These are phyloP conservation scores for Calliopsis andreniformis DNA, from an alignment of 1,140 invertebrate species.

Conservation along the genomic window DNA sequence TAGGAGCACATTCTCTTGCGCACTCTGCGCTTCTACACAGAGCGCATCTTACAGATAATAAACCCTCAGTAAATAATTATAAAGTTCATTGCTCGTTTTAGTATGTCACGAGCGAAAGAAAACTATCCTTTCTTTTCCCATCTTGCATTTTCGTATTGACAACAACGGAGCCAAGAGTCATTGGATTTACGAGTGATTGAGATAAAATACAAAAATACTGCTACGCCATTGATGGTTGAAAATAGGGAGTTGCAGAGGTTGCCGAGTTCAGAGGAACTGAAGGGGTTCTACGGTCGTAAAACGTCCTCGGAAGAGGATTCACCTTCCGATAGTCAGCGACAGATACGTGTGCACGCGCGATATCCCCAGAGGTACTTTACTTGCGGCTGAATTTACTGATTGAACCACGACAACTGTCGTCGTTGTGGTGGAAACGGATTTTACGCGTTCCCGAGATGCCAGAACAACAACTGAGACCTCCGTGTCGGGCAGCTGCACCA, in stretches of 20 bases:
- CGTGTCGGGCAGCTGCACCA: background rate
- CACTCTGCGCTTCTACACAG: no score
- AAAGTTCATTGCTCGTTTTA: no score
- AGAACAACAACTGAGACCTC: slow-evolving; percentile 8
- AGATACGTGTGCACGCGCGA: slow-evolving; percentile 49
- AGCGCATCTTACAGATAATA: no score
- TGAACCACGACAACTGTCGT: slow-evolving; percentile 49
- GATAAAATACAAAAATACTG: slow-evolving; percentile 1
- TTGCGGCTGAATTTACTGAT: slow-evolving; percentile 65
- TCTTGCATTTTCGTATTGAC: no score
- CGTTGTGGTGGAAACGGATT: slow-evolving; percentile 47
- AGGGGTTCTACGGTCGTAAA: slow-evolving; percentile 58
- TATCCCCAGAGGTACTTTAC: slow-evolving; percentile 46
- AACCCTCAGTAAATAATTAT: no score
- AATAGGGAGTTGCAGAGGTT: background rate
- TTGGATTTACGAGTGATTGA: slow-evolving; percentile 5
- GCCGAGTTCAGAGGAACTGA: slow-evolving; percentile 1
- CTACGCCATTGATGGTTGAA: slow-evolving; percentile 12
- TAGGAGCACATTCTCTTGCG: background rate
- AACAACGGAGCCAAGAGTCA: no score
- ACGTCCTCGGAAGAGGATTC: slow-evolving; percentile 54
- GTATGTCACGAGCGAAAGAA: no score
- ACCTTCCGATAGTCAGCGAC: slow-evolving; percentile 56
- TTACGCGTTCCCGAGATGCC: slow-evolving; percentile 44
- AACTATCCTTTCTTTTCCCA: no score